Conservation (phyloP, 2,888 invertebrate species). For the Pimpla rufipes region DNA sequence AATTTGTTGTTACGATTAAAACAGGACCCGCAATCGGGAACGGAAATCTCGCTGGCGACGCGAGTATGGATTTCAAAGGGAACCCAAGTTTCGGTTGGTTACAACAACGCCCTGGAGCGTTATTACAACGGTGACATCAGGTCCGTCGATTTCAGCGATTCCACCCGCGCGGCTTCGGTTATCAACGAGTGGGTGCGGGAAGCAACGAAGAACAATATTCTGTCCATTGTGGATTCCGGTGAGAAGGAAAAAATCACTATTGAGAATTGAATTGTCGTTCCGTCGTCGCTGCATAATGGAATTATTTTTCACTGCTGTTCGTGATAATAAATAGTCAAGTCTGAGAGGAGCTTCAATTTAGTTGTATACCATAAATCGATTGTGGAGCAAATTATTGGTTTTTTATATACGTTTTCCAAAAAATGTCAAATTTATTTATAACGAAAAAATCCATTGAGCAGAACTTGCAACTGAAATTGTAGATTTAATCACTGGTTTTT, state of each 20-base stretch:
- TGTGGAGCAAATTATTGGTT: no score
- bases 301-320: no score
- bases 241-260: conserved; percentile 71
- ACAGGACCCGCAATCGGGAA: conserved; percentile 73
- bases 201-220: conserved; percentile 87
- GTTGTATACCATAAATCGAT: no score
- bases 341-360: no score
- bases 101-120: conserved; percentile 84
- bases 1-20: conserved; percentile 4
- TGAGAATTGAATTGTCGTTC: neutral
- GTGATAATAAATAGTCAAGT: no score
- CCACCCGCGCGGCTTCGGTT: conserved; percentile 82
- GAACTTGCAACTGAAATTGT: no score
- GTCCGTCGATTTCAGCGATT: conserved; percentile 86
- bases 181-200: conserved; percentile 89
- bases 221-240: conserved; percentile 87
- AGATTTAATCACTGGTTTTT: no score
- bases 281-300: no score
- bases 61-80: conserved; percentile 76
- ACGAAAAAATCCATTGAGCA: no score
- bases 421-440: no score
- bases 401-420: no score
- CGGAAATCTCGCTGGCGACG: conserved; percentile 75
- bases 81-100: conserved; percentile 83
- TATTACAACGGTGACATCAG: conserved; percentile 86